phyloP scores from a whole-genome alignment of 2,113 vertebrate species.

The Brachyistius frenatus region DNA sequence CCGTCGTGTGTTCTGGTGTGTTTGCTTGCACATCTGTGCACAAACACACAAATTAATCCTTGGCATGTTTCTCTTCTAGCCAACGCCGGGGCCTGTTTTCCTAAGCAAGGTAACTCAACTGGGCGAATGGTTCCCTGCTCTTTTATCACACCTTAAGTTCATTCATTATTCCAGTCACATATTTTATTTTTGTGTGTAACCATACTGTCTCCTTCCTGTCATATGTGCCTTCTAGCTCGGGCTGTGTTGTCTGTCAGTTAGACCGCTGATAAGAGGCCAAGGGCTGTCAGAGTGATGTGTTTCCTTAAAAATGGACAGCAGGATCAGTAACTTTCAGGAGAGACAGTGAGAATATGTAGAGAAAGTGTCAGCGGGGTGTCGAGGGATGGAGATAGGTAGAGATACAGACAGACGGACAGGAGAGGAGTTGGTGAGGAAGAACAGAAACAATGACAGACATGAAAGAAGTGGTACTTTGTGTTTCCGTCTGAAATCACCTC shows the following conservation, averaged over 20 bases:
- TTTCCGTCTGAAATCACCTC: constrained; percentile 33
- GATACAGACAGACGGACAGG: constrained; percentile 25
- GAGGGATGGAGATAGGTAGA: not conserved
- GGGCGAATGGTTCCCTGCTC: constrained; percentile 60
- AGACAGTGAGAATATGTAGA: constrained; percentile 52
- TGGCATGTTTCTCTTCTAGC: constrained; percentile 84
- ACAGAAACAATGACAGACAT: constrained; percentile 18
- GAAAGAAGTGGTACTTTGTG: constrained; percentile 24
- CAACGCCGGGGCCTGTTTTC: constrained; percentile 84
- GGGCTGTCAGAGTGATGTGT: constrained; percentile 50
- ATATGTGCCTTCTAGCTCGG: constrained; percentile 46
- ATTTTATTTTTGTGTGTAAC: constrained; percentile 40
- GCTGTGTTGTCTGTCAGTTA: constrained; percentile 62
- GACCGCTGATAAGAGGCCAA: constrained; percentile 58
- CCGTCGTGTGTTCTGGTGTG: constrained; percentile 42
- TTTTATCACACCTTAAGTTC: constrained; percentile 41
- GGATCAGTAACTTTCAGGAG: constrained; percentile 48
- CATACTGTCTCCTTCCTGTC: constrained; percentile 28
- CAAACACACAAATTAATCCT: constrained; percentile 83
- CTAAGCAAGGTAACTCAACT: constrained; percentile 84
- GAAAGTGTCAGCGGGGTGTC: constrained; percentile 31
- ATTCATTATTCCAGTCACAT: constrained; percentile 51
- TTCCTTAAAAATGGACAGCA: constrained; percentile 51
- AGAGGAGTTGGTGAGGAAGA: constrained; percentile 23
- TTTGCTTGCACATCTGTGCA: constrained; percentile 69